Evolutionary conservation across 2,888 invertebrate species (phyloP).

Genomic region (Heliconius ethilla): DNA sequence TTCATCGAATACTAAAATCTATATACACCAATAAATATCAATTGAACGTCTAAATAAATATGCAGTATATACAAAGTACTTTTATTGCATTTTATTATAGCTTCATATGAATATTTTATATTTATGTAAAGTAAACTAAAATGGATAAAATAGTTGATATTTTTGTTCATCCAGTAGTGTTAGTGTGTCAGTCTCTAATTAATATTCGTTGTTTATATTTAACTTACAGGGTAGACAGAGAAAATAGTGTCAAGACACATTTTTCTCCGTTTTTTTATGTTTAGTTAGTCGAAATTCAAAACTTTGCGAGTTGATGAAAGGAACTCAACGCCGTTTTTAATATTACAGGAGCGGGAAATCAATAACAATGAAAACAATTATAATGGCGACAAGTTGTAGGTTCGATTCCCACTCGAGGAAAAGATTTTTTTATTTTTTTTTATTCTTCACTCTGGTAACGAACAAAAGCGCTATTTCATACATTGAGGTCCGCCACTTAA

Average conservation of each 20-base stretch:
- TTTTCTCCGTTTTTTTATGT: no score
- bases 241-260: no score
- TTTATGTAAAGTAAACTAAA: neutral
- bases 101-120: neutral
- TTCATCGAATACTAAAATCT: neutral
- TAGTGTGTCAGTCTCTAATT: no score
- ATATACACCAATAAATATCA: conserved; percentile 1
- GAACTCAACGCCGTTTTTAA: neutral
- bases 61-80: neutral
- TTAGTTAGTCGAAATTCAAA: neutral
- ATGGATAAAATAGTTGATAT: neutral
- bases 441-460: no score
- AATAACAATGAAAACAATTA: neutral
- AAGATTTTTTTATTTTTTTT: no score
- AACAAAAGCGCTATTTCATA: no score
- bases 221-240: no score
- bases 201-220: no score
- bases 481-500: no score
- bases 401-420: no score
- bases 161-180: no score
- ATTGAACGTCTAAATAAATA: neutral
- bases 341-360: neutral
- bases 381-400: no score
- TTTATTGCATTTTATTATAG: neutral
- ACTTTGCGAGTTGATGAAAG: neutral